A percentile compares a stretch with the other conserved stretches of the same genome.
Evolutionary conservation across 2,797 vertebrate genomes (phyloP).

Genomic region (Neosilurus hyrtlii): DNA sequence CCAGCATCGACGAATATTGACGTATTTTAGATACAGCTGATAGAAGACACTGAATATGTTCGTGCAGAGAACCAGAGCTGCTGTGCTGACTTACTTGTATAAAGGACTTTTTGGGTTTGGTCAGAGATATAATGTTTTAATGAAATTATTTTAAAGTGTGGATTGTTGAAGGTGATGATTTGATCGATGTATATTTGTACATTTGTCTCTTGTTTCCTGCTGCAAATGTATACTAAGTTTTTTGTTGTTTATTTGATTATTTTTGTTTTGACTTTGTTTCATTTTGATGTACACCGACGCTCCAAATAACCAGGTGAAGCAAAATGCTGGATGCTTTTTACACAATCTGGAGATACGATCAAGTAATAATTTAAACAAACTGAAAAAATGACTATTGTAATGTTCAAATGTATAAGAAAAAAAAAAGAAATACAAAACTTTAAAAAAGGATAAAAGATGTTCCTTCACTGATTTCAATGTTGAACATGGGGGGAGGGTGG

Average conservation of each 20-base stretch:
- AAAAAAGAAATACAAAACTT: conserved; percentile 73
- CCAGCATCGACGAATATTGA: conserved; percentile 73
- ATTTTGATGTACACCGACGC: conserved; percentile 65
- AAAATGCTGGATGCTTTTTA: conserved; percentile 92
- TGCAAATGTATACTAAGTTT: conserved; percentile 65
- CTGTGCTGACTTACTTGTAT: conserved; percentile 85
- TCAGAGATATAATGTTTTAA: conserved; percentile 71
- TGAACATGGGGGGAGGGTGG: conserved; percentile 61
- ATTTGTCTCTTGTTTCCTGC: conserved; percentile 63
- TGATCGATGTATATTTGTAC: conserved; percentile 68
- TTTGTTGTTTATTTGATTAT: conserved; percentile 56
- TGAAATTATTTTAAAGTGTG: conserved; percentile 63
- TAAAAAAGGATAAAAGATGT: conserved; percentile 66
- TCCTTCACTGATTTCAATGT: conserved; percentile 82
- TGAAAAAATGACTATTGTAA: conserved; percentile 74
- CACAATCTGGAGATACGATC: conserved; percentile 78
- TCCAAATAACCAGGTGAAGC: conserved; percentile 88
- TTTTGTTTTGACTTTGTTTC: conserved; percentile 50
- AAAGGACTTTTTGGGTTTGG: conserved; percentile 74
- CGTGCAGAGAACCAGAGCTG: conserved; percentile 74
- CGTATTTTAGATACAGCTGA: conserved; percentile 88
- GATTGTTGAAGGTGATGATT: conserved; percentile 68
- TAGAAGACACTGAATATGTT: conserved; percentile 89
- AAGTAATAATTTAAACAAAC: conserved; percentile 79
- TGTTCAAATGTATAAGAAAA: conserved; percentile 79